A percentile compares a stretch with the other conserved stretches of the same genome.
Evolutionary conservation across 2,888 invertebrate genomes (phyloP).

Genomic region (Rhamnusium bicolor): DNA sequence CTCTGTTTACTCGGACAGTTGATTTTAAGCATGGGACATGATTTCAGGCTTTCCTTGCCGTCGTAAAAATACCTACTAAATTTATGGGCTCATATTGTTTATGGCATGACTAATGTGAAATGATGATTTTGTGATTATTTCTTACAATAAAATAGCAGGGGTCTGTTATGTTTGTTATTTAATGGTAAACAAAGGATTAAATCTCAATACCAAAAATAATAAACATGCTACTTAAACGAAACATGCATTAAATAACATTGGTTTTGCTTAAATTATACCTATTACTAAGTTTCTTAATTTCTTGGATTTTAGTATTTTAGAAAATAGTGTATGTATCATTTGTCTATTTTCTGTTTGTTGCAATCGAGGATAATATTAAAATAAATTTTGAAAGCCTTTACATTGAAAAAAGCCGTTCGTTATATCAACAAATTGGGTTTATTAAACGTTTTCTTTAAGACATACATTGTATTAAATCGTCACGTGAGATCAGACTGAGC

Average conservation of each 20-base stretch:
- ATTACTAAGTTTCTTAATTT: background rate
- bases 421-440: too few species aligned
- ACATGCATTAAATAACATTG: too few species aligned
- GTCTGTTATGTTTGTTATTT: background rate
- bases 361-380: too few species aligned
- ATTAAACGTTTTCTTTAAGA: too few species aligned
- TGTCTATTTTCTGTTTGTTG: too few species aligned
- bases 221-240: background rate
- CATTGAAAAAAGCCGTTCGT: too few species aligned
- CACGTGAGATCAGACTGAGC: too few species aligned
- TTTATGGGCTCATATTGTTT: slow-evolving; percentile 23
- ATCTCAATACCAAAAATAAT: slow-evolving; percentile 1
- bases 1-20: slow-evolving; percentile 6
- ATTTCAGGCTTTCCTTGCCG: background rate
- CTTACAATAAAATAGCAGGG: slow-evolving; percentile 21
- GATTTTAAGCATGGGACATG: background rate
- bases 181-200: background rate
- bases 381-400: too few species aligned
- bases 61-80: slow-evolving; percentile 8
- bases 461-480: too few species aligned
- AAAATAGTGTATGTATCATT: too few species aligned
- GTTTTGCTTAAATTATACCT: too few species aligned
- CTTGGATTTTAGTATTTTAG: background rate
- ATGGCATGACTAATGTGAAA: slow-evolving; percentile 27
- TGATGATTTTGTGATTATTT: slow-evolving; percentile 28